Base-by-base conservation (phyloP, 2,888 invertebrate species). In the Molanna angustata region DNA sequence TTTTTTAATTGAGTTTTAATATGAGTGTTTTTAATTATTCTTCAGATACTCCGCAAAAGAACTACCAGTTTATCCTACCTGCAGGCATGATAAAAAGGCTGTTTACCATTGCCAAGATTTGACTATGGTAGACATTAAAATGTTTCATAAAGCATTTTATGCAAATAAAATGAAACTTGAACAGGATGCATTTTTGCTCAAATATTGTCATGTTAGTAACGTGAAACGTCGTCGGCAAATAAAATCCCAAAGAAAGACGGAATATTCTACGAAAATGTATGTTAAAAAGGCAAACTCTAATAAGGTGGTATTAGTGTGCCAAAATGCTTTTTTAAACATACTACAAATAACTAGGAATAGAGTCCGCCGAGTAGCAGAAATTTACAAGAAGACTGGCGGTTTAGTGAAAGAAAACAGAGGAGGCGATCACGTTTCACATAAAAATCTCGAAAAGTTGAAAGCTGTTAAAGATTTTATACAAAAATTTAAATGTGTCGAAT, bases 331-430 rank as follows among this genome's bases (percentile, higher is more conserved):
- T 37, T 20, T 37, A 14, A 13, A 22, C 19, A 37, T 47, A 37
- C 21, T 47, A 13, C 2, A 11, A 6, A 20, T 47, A 6, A 47
- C 33, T 4, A 37, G 21, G 14, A 11, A 4, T 6, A 17, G 51
- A 33, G 31, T 51, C 3, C 33, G 11, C 14, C n/a, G 31, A 7
- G 22, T 51, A 2, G 14, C 16, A 11, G 41, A 39, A 22, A 14
- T 20, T 14, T 27, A 22, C 14, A n/a, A 16, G 11, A 4, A 18
- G 6, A 45, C 44, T 22, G 51, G 39, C 9, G 11, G 18, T n/a
- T n/a, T 19, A 18, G n/a, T 44, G 1, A 14, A 33, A 18, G 39
- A 51, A 31, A 51, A 51, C 11, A 17, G 51, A n/a, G 51, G 44
- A 33, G 51, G 44, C 6, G 39, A 51, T 37, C 32, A 31, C 4